phyloP scores from a whole-genome alignment of 2,113 vertebrate species.

The Chinchilla lanigera region DNA sequence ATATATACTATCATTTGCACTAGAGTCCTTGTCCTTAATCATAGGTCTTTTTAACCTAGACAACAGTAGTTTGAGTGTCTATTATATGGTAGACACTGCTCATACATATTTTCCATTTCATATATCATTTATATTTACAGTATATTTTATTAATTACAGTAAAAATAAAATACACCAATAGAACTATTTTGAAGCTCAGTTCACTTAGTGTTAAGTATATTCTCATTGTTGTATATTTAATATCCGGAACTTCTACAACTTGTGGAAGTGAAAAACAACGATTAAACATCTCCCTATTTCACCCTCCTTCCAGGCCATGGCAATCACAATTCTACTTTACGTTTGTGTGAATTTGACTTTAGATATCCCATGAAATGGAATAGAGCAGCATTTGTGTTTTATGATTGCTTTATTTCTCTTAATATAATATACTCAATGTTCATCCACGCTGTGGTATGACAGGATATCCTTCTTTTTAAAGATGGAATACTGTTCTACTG shows the following conservation, averaged over 20 bases:
- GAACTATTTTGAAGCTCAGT: neutral
- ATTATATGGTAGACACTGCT: neutral
- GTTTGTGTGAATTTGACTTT: neutral
- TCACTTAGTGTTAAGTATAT: neutral
- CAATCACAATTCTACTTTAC: neutral
- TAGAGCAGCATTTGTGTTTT: neutral
- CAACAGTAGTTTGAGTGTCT: neutral
- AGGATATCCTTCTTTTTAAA: neutral
- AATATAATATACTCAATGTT: neutral
- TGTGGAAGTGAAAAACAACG: neutral
- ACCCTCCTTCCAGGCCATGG: fast-evolving
- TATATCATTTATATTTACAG: neutral
- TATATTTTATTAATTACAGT: neutral
- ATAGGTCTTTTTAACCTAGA: no score
- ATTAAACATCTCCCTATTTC: neutral
- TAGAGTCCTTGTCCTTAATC: neutral
- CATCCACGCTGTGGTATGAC: neutral
- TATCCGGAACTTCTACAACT: neutral
- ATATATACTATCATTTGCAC: neutral
- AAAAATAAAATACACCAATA: neutral
- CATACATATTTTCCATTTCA: neutral
- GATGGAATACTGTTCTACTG: neutral
- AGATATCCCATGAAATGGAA: neutral
- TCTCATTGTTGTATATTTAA: neutral
- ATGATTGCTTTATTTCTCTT: neutral